Conservation (phyloP, 2,113 vertebrate genomes). For the Chaetodon trifascialis region DNA sequence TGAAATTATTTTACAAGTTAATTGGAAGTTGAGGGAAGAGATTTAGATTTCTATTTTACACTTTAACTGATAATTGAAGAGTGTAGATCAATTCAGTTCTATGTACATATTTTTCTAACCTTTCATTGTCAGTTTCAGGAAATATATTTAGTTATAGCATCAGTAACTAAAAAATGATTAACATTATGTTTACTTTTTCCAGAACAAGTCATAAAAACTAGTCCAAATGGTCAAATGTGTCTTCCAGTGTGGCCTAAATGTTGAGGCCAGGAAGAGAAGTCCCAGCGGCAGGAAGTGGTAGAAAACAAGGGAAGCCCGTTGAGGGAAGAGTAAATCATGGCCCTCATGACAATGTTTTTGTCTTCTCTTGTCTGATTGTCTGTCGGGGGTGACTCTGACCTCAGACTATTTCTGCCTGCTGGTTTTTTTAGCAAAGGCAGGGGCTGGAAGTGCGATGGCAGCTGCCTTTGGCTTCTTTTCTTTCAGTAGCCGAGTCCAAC, state of each 20-base stretch:
- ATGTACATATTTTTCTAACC: too few relatives aligned
- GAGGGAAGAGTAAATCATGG: slow-evolving; percentile 67
- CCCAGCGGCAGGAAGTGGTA: slow-evolving; percentile 69
- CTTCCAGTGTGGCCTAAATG: slow-evolving; percentile 16
- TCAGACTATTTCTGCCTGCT: slow-evolving; percentile 52
- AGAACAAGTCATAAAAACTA: slow-evolving; percentile 21
- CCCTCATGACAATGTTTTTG: slow-evolving; percentile 62
- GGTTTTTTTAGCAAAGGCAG: slow-evolving; percentile 50
- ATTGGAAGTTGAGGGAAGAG: not conserved
- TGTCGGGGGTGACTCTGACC: slow-evolving; percentile 62
- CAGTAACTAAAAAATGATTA: slow-evolving; percentile 3
- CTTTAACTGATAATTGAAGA: not conserved
- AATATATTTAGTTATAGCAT: not conserved
- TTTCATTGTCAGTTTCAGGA: not conserved
- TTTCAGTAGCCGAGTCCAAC: slow-evolving; percentile 54
- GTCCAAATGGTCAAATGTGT: slow-evolving; percentile 6
- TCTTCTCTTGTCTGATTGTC: slow-evolving; percentile 55
- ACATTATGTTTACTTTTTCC: not conserved
- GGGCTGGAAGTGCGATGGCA: slow-evolving; percentile 63
- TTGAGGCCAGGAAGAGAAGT: slow-evolving; percentile 32
- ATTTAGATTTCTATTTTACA: not conserved
- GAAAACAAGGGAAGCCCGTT: slow-evolving; percentile 72
- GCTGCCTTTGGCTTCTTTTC: slow-evolving; percentile 63
- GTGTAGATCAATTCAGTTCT: too few relatives aligned
- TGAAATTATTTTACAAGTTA: not conserved